Evolutionary conservation across 2,113 vertebrate genomes (phyloP).

Genomic region (Pseudopipra pipra): DNA sequence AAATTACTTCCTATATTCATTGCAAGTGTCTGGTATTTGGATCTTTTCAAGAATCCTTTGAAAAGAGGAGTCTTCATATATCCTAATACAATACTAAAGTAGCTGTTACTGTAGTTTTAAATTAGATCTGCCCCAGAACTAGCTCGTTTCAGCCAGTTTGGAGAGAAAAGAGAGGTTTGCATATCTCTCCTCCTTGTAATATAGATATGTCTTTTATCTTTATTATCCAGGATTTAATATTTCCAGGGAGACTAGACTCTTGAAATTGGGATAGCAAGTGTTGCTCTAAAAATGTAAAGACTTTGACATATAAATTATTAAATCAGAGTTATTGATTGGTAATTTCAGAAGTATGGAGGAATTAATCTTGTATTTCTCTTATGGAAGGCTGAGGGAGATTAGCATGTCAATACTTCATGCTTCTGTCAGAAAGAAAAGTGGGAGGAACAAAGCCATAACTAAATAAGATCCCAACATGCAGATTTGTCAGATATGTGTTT

Average conservation of each 20-base stretch:
- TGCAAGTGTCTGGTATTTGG: neutral
- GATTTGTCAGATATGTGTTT: neutral
- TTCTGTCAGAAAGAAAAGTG: neutral
- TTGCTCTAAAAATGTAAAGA: neutral
- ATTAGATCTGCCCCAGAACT: neutral
- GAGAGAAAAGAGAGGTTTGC: neutral
- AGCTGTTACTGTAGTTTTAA: neutral
- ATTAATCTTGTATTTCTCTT: neutral
- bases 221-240: neutral
- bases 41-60: neutral
- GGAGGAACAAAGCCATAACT: neutral
- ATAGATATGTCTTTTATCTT: neutral
- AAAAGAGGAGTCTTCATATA: neutral
- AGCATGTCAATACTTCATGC: neutral
- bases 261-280: neutral
- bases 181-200: neutral
- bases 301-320: neutral
- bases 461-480: neutral
- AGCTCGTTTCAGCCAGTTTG: neutral
- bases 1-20: neutral
- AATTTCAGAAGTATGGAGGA: neutral
- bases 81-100: neutral
- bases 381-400: neutral
- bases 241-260: neutral
- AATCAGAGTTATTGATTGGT: neutral